phyloP scores from a whole-genome alignment of 2,888 invertebrate genomes.

The Corbicula japonica region DNA sequence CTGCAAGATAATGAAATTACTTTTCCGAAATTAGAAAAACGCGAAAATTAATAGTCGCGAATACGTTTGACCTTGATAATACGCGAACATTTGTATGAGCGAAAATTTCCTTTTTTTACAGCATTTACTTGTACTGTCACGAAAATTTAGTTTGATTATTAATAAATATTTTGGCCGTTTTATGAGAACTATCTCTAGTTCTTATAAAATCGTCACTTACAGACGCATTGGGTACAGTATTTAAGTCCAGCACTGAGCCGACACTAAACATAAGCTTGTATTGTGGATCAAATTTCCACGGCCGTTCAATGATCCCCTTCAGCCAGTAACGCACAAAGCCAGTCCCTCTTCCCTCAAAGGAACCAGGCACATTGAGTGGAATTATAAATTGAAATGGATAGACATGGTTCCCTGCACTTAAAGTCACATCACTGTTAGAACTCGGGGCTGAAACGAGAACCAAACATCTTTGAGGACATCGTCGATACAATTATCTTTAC shows the following conservation, averaged over 20 bases:
- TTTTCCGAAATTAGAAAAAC: neutral
- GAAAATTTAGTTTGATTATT: neutral
- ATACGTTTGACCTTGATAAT: neutral
- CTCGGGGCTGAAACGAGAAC: constrained; percentile 7
- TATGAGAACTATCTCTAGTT: neutral
- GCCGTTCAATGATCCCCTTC: constrained; percentile 93
- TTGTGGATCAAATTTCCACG: constrained; percentile 95
- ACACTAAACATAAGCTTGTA: constrained; percentile 94
- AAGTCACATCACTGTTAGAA: constrained; percentile 87
- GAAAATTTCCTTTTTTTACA: neutral
- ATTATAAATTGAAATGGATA: constrained; percentile 93
- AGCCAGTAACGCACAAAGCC: constrained; percentile 93
- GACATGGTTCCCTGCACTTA: constrained; percentile 89
- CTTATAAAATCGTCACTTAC: constrained; percentile 49
- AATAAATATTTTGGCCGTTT: neutral
- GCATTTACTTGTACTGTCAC: neutral
- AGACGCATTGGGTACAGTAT: constrained; percentile 86
- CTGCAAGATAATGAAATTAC: too few relatives aligned
- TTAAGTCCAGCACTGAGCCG: constrained; percentile 93
- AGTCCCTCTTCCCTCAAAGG: constrained; percentile 78
- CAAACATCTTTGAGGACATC: neutral
- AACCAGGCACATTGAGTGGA: constrained; percentile 87
- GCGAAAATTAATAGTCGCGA: neutral
- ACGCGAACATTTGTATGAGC: neutral
- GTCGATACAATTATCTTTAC: neutral